phyloP scores from a whole-genome alignment of 1,140 invertebrate genomes.

The Venturia canescens region DNA sequence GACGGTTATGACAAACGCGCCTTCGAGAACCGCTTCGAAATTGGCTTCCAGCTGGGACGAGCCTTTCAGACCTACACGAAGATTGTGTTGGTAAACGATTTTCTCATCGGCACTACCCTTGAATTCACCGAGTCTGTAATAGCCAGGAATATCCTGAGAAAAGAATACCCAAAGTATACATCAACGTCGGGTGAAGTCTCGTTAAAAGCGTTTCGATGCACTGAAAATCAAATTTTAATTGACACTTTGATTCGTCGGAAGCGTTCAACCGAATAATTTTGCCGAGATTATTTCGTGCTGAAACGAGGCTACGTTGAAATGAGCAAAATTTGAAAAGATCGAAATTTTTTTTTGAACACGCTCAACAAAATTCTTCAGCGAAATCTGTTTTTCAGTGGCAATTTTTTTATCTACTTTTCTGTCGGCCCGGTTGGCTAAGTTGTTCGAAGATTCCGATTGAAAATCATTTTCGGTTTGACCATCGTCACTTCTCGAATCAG shows the following conservation, averaged over 20 bases:
- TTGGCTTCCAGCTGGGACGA: constrained; percentile 33
- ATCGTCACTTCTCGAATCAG: not conserved
- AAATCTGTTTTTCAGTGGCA: too few relatives aligned
- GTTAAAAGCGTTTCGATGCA: not conserved
- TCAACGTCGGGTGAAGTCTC: not conserved
- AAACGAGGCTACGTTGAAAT: too few relatives aligned
- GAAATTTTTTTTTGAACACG: too few relatives aligned
- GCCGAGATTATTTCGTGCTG: too few relatives aligned
- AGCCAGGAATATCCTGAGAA: constrained; percentile 32
- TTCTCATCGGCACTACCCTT: constrained; percentile 33
- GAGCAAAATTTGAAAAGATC: too few relatives aligned
- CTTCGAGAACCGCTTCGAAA: constrained; percentile 53
- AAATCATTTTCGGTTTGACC: not conserved
- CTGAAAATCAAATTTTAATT: too few relatives aligned
- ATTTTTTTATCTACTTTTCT: not conserved
- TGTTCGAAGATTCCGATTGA: not conserved
- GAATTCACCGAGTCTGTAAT: constrained; percentile 49
- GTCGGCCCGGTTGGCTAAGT: not conserved
- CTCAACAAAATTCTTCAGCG: too few relatives aligned
- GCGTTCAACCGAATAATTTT: too few relatives aligned
- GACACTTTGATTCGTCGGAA: too few relatives aligned
- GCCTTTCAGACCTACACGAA: constrained; percentile 52
- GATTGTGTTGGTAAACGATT: constrained; percentile 62
- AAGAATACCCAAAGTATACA: constrained; percentile 15
- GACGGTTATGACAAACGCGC: constrained; percentile 55